Conservation (phyloP, 2,797 vertebrate genomes). For the Coccyzus lansbergi region DNA sequence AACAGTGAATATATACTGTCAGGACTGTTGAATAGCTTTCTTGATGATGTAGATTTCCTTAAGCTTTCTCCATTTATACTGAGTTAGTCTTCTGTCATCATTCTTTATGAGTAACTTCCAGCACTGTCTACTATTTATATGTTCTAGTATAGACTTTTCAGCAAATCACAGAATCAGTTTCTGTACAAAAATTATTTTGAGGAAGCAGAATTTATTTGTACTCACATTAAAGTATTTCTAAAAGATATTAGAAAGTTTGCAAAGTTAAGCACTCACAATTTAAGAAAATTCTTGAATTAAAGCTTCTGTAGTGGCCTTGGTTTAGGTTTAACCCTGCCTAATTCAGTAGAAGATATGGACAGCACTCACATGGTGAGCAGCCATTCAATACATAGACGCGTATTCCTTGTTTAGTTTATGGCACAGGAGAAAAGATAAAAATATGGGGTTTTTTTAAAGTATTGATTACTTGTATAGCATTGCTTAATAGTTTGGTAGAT, state of each 20-base stretch:
- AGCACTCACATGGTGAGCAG: background rate
- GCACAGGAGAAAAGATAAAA: background rate
- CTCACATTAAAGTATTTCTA: background rate
- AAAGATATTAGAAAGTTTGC: background rate
- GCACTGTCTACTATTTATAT: background rate
- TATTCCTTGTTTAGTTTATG: background rate
- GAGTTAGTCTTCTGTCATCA: background rate
- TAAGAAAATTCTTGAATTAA: background rate
- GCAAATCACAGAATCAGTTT: background rate
- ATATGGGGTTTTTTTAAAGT: background rate
- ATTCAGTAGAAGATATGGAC: background rate
- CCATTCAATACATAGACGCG: background rate
- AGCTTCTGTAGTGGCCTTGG: background rate
- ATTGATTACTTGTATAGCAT: background rate
- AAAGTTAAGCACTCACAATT: background rate
- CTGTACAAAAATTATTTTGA: background rate
- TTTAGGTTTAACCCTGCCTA: background rate
- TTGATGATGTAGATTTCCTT: background rate
- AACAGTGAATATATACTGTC: background rate
- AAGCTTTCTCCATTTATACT: background rate
- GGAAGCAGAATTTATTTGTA: background rate
- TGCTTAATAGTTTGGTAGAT: background rate
- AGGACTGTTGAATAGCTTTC: background rate
- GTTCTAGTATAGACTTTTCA: background rate
- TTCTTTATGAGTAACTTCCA: background rate